phyloP scores from a whole-genome alignment of 2,888 invertebrate species.

The Coenonympha glycerion region DNA sequence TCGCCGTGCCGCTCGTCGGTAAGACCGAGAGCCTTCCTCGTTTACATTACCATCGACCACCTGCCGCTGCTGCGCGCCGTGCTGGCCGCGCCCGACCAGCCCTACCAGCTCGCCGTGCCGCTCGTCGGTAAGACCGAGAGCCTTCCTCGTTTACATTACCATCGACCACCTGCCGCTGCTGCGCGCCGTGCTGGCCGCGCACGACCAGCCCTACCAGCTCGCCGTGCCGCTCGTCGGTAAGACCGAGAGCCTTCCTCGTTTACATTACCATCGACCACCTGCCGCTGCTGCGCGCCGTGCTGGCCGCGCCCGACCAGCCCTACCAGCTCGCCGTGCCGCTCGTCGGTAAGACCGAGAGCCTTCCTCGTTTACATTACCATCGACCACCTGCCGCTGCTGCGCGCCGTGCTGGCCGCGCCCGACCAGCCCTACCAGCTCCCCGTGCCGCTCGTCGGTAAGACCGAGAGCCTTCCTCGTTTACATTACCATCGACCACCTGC shows the following conservation, averaged over 20 bases:
- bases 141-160: slow-evolving; percentile 25
- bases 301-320: slow-evolving; percentile 76
- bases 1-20: slow-evolving; percentile 96
- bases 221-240: slow-evolving; percentile 94
- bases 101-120: slow-evolving; percentile 90
- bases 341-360: slow-evolving; percentile 78
- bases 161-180: slow-evolving; percentile 92
- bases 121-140: slow-evolving; percentile 81
- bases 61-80: slow-evolving; percentile 83
- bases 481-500: slow-evolving; percentile 86
- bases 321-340: slow-evolving; percentile 92
- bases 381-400: slow-evolving; percentile 88
- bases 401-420: slow-evolving; percentile 78
- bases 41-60: slow-evolving; percentile 82
- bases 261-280: slow-evolving; percentile 85
- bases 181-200: slow-evolving; percentile 77
- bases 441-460: slow-evolving; percentile 91
- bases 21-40: neutral
- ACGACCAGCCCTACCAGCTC: slow-evolving; percentile 82
- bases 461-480: neutral
- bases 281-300: slow-evolving; percentile 81
- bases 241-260: neutral
- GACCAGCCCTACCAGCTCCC: slow-evolving; percentile 84
- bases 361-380: slow-evolving; percentile 68
- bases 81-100: slow-evolving; percentile 76